These are phyloP conservation scores for Eupeodes luniger DNA, from an alignment of 2,888 invertebrate species.

Conservation along the genomic window DNA sequence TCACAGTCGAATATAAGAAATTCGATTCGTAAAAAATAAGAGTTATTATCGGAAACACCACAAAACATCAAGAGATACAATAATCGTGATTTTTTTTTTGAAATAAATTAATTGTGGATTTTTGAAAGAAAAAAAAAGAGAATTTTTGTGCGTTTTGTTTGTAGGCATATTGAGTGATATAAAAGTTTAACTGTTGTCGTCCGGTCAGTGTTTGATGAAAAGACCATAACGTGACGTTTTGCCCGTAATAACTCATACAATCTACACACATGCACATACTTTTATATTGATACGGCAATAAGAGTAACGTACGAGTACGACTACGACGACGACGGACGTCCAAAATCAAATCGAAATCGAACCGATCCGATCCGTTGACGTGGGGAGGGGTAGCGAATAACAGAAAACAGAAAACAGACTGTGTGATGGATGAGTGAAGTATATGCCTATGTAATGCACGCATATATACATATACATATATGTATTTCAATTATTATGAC, in stretches of 20 bases:
- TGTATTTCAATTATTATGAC: constrained; percentile 75
- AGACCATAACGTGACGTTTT: constrained; percentile 66
- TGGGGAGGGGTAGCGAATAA: constrained; percentile 61
- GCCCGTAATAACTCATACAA: constrained; percentile 68
- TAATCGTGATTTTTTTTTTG: constrained; percentile 11
- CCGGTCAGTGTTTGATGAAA: constrained; percentile 38
- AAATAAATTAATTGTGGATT: neutral
- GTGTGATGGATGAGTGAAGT: constrained; percentile 67
- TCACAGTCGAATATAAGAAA: constrained; percentile 66
- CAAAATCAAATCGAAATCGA: neutral
- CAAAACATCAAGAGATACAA: constrained; percentile 15
- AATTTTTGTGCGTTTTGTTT: neutral
- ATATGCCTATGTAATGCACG: constrained; percentile 71
- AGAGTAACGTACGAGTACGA: neutral
- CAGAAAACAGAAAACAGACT: constrained; percentile 29
- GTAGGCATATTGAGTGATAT: constrained; percentile 36
- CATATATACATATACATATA: constrained; percentile 62
- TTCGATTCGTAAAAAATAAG: constrained; percentile 59
- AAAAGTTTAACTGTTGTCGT: constrained; percentile 9
- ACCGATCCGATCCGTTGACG: constrained; percentile 14
- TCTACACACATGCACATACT: constrained; percentile 40
- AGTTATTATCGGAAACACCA: constrained; percentile 17
- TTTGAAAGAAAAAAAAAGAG: neutral
- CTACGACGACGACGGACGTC: neutral
- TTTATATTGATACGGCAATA: constrained; percentile 26